Base-by-base conservation (phyloP, 2,797 vertebrate species). In the Micrastur ruficollis region DNA sequence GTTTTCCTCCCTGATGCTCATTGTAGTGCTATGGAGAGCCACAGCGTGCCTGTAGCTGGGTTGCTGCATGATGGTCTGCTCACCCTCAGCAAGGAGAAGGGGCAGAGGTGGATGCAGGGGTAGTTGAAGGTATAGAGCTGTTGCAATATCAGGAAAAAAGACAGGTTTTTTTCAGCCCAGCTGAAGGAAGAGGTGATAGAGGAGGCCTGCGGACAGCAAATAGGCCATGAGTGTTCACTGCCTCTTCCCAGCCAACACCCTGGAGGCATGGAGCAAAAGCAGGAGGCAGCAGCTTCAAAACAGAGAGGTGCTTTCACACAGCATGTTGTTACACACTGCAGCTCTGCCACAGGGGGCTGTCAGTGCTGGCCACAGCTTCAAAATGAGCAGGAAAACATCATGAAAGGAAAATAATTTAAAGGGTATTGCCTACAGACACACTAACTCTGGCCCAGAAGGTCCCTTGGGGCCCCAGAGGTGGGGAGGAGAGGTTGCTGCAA, bases 21-120 rank as follows among this genome's bases (percentile, higher is more conserved):
- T 23, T 1, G 2, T 20, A 23, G 34, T 1, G 1, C 46, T 47
- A 1, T 1, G 1, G 55, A 58, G 36, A 56, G 49, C 42, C 42
- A 11, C 1, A 3, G 26, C 1, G 2, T 20, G 27, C 22, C 49
- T 58, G 42, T 36, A 19, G 40, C 42, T 14, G 63, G 42, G 34
- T 49, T 63, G 52, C 46, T 1, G 2, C 14, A 2, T 7, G n/a
- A 21, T 13, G 38, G 19, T 82, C 71, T 25, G 65, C 47, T 88
- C 32, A 23, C 44, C 52, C 46, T 34, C 1, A 0, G 21, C 6
- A 4, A 55, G 36, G 14, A 75, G 23, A 63, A 50, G 49, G 32
- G 26, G 20, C 21, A 19, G 32, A 40, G 23, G 14, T 11, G 29
- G 27, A 27, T 22, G 25, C 42, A 46, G 52, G 44, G 13, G 26